phyloP scores from a whole-genome alignment of 2,797 vertebrate species.

The Chlorospingus semifuscus region DNA sequence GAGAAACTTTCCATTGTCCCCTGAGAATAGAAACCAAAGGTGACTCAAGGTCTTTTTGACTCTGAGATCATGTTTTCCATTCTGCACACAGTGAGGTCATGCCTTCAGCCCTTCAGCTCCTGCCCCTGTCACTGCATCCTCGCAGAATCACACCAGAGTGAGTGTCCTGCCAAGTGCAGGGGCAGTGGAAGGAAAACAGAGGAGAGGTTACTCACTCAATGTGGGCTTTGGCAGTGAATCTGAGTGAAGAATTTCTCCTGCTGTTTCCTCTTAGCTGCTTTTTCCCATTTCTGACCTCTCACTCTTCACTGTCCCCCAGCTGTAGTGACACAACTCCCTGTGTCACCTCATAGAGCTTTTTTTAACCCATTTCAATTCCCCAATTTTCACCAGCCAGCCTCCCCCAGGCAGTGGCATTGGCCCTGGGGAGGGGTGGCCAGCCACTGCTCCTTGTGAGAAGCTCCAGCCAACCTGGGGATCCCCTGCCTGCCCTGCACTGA shows the following conservation, averaged over 20 bases:
- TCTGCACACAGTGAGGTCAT: background rate
- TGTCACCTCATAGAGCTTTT: background rate
- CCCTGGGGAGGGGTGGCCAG: background rate
- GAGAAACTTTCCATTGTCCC: background rate
- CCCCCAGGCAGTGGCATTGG: background rate
- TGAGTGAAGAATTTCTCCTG: background rate
- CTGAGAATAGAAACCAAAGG: background rate
- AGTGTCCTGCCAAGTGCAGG: background rate
- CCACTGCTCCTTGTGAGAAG: background rate
- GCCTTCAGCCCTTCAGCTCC: background rate
- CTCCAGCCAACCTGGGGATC: background rate
- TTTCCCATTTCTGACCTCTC: background rate
- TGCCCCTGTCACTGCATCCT: background rate
- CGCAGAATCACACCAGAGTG: background rate
- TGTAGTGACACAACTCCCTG: background rate
- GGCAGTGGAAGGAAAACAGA: background rate
- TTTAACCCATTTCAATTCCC: background rate
- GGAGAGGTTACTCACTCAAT: background rate
- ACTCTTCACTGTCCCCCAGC: accelerated
- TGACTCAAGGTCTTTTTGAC: background rate
- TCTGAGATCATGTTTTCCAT: background rate
- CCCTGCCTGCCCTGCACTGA: background rate
- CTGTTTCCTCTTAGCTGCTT: background rate
- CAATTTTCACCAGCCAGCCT: background rate
- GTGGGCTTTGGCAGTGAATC: background rate